Evolutionary conservation across 2,797 vertebrate species (phyloP).

Genomic region (Rhinella marina): DNA sequence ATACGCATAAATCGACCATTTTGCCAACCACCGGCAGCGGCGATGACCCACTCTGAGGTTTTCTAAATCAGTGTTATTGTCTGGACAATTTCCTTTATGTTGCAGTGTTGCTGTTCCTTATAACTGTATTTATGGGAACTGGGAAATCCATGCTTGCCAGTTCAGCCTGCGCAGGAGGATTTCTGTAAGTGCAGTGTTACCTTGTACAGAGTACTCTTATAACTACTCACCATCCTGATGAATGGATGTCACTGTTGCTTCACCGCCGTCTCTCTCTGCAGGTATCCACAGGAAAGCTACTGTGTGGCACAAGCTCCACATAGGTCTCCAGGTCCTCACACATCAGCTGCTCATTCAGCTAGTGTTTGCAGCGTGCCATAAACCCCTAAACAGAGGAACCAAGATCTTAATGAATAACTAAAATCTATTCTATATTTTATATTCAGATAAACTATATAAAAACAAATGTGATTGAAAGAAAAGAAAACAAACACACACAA

Average conservation of each 20-base stretch:
- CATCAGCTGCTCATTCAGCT: slow-evolving; percentile 73
- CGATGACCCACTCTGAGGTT: too few relatives aligned
- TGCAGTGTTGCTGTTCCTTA: too few relatives aligned
- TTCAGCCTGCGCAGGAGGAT: background rate
- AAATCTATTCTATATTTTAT: background rate
- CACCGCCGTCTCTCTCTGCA: slow-evolving; percentile 76
- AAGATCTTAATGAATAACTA: background rate
- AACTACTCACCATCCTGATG: slow-evolving; percentile 77
- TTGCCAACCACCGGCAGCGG: too few relatives aligned
- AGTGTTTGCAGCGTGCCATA: slow-evolving; percentile 67
- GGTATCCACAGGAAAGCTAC: slow-evolving; percentile 80
- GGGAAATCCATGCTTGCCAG: too few relatives aligned
- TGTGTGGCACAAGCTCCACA: slow-evolving; percentile 81
- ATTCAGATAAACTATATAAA: background rate
- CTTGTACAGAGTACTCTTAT: background rate
- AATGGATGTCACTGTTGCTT: slow-evolving; percentile 52
- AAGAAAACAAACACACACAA: too few relatives aligned
- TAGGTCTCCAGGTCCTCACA: slow-evolving; percentile 79
- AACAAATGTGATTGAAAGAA: too few relatives aligned
- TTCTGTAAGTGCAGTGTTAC: background rate
- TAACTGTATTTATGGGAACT: slow-evolving; percentile 65
- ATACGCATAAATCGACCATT: too few relatives aligned
- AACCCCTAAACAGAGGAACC: slow-evolving; percentile 67
- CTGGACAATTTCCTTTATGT: too few relatives aligned
- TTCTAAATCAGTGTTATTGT: too few relatives aligned